phyloP scores from a whole-genome alignment of 2,797 vertebrate species.

The Tamandua tetradactyla region DNA sequence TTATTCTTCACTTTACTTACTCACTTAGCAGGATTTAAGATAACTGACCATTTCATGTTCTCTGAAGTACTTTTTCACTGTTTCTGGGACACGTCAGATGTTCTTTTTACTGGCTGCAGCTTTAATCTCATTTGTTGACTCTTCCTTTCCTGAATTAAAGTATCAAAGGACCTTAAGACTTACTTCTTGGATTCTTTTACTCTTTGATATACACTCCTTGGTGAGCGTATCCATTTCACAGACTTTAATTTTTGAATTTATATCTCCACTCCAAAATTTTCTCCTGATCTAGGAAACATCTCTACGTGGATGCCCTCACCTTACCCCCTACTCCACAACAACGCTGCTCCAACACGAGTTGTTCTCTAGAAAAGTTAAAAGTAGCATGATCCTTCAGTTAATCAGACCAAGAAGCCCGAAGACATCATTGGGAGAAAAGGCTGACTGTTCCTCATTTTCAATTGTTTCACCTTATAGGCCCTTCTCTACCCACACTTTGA shows the following conservation, averaged over 20 bases:
- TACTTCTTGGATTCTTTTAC: background rate
- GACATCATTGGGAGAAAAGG: background rate
- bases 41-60: background rate
- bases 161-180: background rate
- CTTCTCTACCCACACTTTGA: background rate
- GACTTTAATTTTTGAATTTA: background rate
- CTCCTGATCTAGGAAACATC: background rate
- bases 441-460: background rate
- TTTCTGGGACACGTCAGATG: background rate
- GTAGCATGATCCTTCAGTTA: background rate
- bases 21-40: background rate
- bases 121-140: background rate
- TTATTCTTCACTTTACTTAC: background rate
- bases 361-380: background rate
- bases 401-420: background rate
- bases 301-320: background rate
- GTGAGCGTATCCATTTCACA: background rate
- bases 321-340: too few species aligned
- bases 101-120: background rate
- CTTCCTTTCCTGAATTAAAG: background rate
- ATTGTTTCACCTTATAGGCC: background rate
- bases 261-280: background rate
- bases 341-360: too few species aligned
- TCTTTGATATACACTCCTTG: background rate
- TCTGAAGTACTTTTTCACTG: too few species aligned